phyloP scores from a whole-genome alignment of 2,113 vertebrate genomes.

The Lamprologus sp. region DNA sequence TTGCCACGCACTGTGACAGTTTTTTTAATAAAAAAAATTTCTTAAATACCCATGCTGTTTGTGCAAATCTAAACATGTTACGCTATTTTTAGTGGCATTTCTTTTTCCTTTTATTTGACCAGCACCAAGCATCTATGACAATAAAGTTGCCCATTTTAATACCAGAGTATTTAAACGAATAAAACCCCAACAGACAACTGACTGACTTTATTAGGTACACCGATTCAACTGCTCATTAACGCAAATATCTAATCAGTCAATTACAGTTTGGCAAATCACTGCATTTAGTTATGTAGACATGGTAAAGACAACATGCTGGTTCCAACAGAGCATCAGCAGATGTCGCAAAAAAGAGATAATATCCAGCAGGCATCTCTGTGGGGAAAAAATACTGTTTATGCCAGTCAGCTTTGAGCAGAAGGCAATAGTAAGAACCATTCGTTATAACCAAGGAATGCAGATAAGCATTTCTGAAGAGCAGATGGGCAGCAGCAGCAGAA shows the following conservation, averaged over 20 bases:
- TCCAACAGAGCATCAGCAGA: neutral
- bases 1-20: neutral
- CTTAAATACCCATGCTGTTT: neutral
- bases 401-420: neutral
- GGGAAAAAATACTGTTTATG: neutral
- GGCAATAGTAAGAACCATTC: neutral
- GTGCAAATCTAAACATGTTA: neutral
- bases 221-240: neutral
- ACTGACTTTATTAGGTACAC: neutral
- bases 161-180: neutral
- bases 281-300: neutral
- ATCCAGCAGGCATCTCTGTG: neutral
- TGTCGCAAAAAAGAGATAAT: neutral
- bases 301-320: neutral
- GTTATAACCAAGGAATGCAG: neutral
- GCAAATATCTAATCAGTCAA: neutral
- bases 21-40: conserved; percentile 38
- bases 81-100: neutral
- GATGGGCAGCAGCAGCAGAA: neutral
- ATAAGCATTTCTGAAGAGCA: neutral
- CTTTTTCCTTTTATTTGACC: neutral
- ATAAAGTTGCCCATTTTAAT: neutral
- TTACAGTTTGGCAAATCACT: neutral
- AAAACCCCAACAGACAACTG: neutral
- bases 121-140: neutral